Conservation (phyloP, 2,888 invertebrate genomes). For the Synergus laeviventris region DNA sequence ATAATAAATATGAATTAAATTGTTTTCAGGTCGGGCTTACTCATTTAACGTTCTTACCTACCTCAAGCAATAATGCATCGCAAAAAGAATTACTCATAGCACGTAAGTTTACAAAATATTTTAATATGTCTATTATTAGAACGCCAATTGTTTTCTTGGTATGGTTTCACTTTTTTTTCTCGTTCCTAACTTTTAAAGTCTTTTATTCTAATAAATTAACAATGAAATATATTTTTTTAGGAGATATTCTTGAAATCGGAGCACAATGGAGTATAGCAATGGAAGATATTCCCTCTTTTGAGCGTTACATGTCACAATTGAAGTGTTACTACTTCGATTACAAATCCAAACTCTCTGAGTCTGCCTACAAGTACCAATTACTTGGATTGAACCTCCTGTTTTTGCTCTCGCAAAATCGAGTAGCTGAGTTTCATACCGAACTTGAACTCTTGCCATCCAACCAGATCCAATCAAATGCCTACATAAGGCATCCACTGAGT, state of each 20-base stretch:
- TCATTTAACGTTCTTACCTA: constrained; percentile 90
- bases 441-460: constrained; percentile 94
- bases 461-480: constrained; percentile 94
- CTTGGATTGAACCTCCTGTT: constrained; percentile 96
- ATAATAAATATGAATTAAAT: constrained; percentile 46
- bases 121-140: constrained; percentile 21
- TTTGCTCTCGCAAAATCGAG: constrained; percentile 94
- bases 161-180: background rate
- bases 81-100: constrained; percentile 91
- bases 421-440: constrained; percentile 99
- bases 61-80: constrained; percentile 84
- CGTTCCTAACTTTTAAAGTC: background rate
- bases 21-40: constrained; percentile 87
- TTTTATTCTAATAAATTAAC: constrained; percentile 41
- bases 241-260: constrained; percentile 95
- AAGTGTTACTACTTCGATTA: constrained; percentile 98
- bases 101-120: constrained; percentile 77
- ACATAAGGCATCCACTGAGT: constrained; percentile 95
- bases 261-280: constrained; percentile 96
- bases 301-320: constrained; percentile 97
- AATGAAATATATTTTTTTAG: constrained; percentile 69
- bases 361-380: constrained; percentile 95
- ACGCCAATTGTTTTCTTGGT: background rate
- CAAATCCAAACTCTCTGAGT: constrained; percentile 90
- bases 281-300: constrained; percentile 96